phyloP scores from a whole-genome alignment of 1,140 invertebrate species.

The Drosophila erecta region DNA sequence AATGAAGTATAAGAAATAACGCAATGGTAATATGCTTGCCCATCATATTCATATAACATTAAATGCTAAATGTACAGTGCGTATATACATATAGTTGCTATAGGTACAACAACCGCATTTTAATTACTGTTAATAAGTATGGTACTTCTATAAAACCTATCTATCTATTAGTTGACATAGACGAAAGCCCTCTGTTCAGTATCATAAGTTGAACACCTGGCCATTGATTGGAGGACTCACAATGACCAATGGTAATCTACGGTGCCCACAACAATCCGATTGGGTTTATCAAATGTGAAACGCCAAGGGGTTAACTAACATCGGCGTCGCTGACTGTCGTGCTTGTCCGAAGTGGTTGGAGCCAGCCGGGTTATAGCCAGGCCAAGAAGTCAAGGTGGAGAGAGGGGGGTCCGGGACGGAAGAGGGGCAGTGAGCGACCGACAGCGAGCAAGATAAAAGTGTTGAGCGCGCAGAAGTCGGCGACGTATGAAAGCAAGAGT shows the following conservation, averaged over 20 bases:
- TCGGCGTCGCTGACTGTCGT: constrained; percentile 53
- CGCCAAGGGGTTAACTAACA: constrained; percentile 26
- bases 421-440: constrained; percentile 20
- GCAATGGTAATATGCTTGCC: too few species aligned
- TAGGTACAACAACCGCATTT: too few species aligned
- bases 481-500: constrained; percentile 67
- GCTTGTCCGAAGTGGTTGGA: constrained; percentile 65
- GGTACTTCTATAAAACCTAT: too few species aligned
- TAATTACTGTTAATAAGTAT: too few species aligned
- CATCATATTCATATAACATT: too few species aligned
- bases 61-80: too few species aligned
- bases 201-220: neutral
- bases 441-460: constrained; percentile 69
- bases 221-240: constrained; percentile 6
- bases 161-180: neutral
- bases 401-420: constrained; percentile 10
- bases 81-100: too few species aligned
- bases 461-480: constrained; percentile 72
- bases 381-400: constrained; percentile 28
- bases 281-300: constrained; percentile 19
- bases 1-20: too few species aligned
- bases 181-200: neutral
- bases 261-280: neutral
- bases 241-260: constrained; percentile 15
- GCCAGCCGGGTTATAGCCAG: constrained; percentile 38